These are phyloP conservation scores for Dasyprocta punctata DNA, from an alignment of 2,113 vertebrate species.

Conservation along the genomic window DNA sequence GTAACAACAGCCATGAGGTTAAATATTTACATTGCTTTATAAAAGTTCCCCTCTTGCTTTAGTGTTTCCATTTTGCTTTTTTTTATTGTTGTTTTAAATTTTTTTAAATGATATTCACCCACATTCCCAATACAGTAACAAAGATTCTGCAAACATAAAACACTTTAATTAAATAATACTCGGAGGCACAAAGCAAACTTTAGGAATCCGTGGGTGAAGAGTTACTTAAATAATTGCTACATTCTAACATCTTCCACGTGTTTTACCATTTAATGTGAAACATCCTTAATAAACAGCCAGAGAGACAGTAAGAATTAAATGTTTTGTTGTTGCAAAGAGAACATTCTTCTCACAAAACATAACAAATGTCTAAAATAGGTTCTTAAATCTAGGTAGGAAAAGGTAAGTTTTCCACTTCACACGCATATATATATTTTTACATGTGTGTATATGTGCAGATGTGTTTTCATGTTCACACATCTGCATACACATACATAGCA, in stretches of 20 bases:
- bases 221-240: slow-evolving; percentile 89
- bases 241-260: slow-evolving; percentile 90
- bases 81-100: slow-evolving; percentile 46
- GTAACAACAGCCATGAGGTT: slow-evolving; percentile 86
- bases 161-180: slow-evolving; percentile 91
- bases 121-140: slow-evolving; percentile 89
- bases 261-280: slow-evolving; percentile 89
- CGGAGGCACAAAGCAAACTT: slow-evolving; percentile 91
- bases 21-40: slow-evolving; percentile 92
- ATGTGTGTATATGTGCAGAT: slow-evolving; percentile 78
- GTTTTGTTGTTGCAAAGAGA: slow-evolving; percentile 90
- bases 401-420: slow-evolving; percentile 90
- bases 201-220: slow-evolving; percentile 87
- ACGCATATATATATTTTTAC: slow-evolving; percentile 84
- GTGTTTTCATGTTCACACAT: slow-evolving; percentile 77
- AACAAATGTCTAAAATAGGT: slow-evolving; percentile 91
- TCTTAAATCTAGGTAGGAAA: slow-evolving; percentile 91
- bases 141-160: slow-evolving; percentile 90
- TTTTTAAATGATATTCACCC: slow-evolving; percentile 85
- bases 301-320: slow-evolving; percentile 91
- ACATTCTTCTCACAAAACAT: slow-evolving; percentile 92
- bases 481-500: slow-evolving; percentile 84
- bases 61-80: slow-evolving; percentile 76
- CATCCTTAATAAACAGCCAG: slow-evolving; percentile 87
- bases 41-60: slow-evolving; percentile 90